Conservation (phyloP, 2,113 vertebrate genomes). For the Micronycteris hirsuta region DNA sequence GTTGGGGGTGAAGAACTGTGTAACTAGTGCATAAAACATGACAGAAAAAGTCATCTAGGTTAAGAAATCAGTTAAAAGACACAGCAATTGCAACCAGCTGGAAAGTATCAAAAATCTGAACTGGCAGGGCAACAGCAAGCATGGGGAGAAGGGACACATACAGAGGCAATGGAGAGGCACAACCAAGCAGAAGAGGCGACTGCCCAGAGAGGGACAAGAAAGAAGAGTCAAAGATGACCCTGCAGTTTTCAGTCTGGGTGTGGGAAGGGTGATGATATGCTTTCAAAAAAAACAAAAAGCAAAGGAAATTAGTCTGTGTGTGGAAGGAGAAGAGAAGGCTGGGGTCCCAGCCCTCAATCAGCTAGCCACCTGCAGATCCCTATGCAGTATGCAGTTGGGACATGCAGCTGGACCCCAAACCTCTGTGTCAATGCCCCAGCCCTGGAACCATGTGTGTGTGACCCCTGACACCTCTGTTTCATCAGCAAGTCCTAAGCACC, state of each 20-base stretch:
- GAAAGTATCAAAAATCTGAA: neutral
- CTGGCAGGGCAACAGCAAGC: neutral
- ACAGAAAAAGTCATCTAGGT: neutral
- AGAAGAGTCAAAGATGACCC: neutral
- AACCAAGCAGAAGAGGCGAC: neutral
- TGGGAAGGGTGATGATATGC: neutral
- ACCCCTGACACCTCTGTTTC: neutral
- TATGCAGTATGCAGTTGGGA: neutral
- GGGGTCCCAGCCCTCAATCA: neutral
- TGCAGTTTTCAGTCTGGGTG: neutral
- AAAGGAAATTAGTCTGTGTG: neutral
- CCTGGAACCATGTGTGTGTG: accelerated
- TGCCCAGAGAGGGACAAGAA: neutral
- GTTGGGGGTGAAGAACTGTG: neutral
- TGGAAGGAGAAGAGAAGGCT: neutral
- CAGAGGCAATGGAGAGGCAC: neutral
- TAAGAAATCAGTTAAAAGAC: neutral
- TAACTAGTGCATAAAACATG: neutral
- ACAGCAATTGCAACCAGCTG: neutral
- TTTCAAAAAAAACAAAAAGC: neutral
- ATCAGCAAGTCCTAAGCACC: neutral
- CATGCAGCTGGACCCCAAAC: neutral
- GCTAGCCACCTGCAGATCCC: neutral
- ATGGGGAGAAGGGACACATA: neutral
- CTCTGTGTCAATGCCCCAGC: neutral